Evolutionary conservation across 2,888 invertebrate species (phyloP).

Genomic region (Spisula solida): DNA sequence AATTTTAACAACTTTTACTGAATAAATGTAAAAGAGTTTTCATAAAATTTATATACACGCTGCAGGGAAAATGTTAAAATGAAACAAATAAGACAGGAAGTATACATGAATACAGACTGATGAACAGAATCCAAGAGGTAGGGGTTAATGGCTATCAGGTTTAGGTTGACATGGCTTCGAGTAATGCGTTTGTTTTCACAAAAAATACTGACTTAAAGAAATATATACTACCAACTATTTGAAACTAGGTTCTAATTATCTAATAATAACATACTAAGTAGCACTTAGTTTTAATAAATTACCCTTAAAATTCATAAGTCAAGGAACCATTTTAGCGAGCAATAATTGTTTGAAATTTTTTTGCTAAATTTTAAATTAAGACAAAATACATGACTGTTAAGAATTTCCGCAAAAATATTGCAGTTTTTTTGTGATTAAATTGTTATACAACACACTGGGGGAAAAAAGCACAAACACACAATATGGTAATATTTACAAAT

Average conservation of each 20-base stretch:
- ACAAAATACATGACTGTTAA: neutral
- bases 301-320: neutral
- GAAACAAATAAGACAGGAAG: neutral
- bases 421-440: conserved; percentile 6
- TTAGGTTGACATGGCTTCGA: neutral
- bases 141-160: neutral
- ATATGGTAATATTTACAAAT: conserved; percentile 6
- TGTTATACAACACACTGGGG: neutral
- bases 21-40: no score
- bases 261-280: neutral
- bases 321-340: neutral
- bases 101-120: neutral
- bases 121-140: neutral
- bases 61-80: neutral
- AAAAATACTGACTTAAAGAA: neutral
- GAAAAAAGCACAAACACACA: conserved; percentile 22
- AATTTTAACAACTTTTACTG: no score
- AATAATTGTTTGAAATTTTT: neutral
- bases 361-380: no score
- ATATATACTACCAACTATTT: neutral
- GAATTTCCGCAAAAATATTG: neutral
- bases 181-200: neutral
- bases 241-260: neutral
- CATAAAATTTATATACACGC: neutral
- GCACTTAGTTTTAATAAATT: neutral